These are phyloP conservation scores for Drosophila tani DNA, from an alignment of 1,140 invertebrate genomes.

Conservation along the genomic window DNA sequence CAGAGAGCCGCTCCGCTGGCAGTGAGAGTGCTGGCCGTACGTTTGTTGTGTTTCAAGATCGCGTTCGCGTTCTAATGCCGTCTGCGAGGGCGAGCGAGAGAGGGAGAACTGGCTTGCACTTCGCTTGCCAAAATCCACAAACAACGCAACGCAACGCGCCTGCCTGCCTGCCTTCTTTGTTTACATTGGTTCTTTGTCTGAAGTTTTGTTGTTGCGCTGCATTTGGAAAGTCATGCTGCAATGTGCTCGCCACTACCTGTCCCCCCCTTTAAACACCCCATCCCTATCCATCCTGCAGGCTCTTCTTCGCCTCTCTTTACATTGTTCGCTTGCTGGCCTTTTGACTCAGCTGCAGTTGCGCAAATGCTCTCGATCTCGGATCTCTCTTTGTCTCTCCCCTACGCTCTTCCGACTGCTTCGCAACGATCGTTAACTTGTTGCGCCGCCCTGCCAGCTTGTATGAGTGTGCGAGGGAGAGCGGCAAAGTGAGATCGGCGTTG, in stretches of 20 bases:
- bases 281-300: background rate
- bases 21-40: conserved; percentile 2
- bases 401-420: background rate
- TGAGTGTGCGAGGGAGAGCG: background rate
- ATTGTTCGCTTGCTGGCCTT: conserved; percentile 26
- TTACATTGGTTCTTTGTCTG: conserved; percentile 67
- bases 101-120: conserved; percentile 26
- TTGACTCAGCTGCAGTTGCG: conserved; percentile 54
- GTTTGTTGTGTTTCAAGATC: conserved; percentile 59
- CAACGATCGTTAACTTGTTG: conserved; percentile 40
- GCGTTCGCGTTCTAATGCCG: conserved; percentile 59
- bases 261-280: background rate
- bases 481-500: conserved; percentile 5
- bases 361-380: conserved; percentile 36
- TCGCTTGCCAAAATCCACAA: conserved; percentile 50
- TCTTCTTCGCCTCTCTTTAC: conserved; percentile 1
- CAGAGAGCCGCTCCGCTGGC: conserved; percentile 23
- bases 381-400: background rate
- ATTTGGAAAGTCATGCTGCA: conserved; percentile 38
- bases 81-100: conserved; percentile 8
- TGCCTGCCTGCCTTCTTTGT: conserved; percentile 33
- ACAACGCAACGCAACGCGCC: conserved; percentile 8
- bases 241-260: conserved; percentile 15
- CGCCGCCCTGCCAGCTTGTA: background rate
- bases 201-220: conserved; percentile 39